Evolutionary conservation across 2,797 vertebrate species (phyloP), one percentile per base, ranked within the genome.

Genomic region (Triplophysa bombifrons): DNA sequence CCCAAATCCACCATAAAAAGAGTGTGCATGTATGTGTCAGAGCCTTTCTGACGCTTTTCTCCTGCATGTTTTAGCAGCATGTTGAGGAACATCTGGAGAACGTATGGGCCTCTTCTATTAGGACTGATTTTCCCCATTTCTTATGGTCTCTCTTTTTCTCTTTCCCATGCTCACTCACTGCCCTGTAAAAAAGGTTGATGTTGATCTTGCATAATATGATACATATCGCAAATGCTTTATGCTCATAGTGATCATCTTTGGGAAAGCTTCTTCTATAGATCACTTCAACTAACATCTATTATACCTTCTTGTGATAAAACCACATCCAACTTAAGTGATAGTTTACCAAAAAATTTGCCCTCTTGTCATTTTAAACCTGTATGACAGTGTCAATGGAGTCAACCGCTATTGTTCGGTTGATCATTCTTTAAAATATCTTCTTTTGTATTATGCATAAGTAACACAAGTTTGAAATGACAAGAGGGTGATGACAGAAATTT

Each of bases 61-160:
- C 17, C 68, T 72, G 25, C 22, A 65, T 53, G 46, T 58, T 50
- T 66, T 38, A 58, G 51, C 38, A 46, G 64, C 53, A 17, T 65
- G 34, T 64, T 53, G 81, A 60, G 84, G 83, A 88, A 90, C 90
- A 92, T 91, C 89, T 92, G 90, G 86, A 84, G 82, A 86, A 79
- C 19, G 56, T 86, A 86, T 88, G 85, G 85, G 72, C 83, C 82
- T 82, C 70, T 41, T 82, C 81, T 46, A 74, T 78, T 65, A 72
- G 44, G 34, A 27, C 50, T 65, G 46, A 27, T 16, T 69, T 69
- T 67, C 72, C 20, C 55, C 78, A 83, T 55, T 67, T 76, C 25
- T 27, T 67, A 41, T 19, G 55, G 78, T 13, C 51, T 80, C 41
- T 76, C 30, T 70, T 82, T 83, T 81, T 81, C 38, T 48, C 4